These are phyloP conservation scores for Drosophila barbarae DNA, from an alignment of 2,888 invertebrate species.

Conservation along the genomic window DNA sequence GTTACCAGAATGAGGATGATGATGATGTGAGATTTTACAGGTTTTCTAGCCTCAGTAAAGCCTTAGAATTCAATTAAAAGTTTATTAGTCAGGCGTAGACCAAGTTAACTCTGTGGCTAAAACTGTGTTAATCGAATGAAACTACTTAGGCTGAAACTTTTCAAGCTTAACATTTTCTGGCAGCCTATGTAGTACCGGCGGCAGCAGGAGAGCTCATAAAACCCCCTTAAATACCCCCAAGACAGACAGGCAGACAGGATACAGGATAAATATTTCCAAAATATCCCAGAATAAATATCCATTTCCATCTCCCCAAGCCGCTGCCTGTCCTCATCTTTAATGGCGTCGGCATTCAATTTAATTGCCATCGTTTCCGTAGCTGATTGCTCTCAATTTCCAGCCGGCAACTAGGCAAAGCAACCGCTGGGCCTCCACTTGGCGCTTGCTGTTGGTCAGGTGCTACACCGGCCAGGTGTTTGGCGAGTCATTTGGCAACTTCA, in stretches of 20 bases:
- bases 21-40: slow-evolving; percentile 10
- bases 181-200: slow-evolving; percentile 1
- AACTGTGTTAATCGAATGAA: slow-evolving; percentile 56
- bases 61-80: slow-evolving; percentile 66
- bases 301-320: slow-evolving; percentile 5
- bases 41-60: slow-evolving; percentile 39
- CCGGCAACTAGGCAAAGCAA: slow-evolving; percentile 32
- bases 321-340: slow-evolving; percentile 39
- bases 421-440: neutral
- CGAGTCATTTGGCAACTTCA: slow-evolving; percentile 56
- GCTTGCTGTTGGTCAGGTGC: slow-evolving; percentile 11
- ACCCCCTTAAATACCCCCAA: neutral
- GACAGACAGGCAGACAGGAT: slow-evolving; percentile 7
- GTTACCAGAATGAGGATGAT: slow-evolving; percentile 49
- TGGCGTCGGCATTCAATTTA: slow-evolving; percentile 62
- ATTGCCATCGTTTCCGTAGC: slow-evolving; percentile 60
- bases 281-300: slow-evolving; percentile 30
- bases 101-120: slow-evolving; percentile 53
- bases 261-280: slow-evolving; percentile 23
- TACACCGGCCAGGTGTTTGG: slow-evolving; percentile 47
- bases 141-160: slow-evolving; percentile 38
- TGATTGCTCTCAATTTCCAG: slow-evolving; percentile 46
- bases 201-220: slow-evolving; percentile 21
- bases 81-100: slow-evolving; percentile 48
- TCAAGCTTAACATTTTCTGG: slow-evolving; percentile 21